A percentile compares a stretch with the other conserved stretches of the same genome.
These are phyloP conservation scores for Lagopus leucura DNA, from an alignment of 2,113 vertebrate species.

Conservation along the genomic window DNA sequence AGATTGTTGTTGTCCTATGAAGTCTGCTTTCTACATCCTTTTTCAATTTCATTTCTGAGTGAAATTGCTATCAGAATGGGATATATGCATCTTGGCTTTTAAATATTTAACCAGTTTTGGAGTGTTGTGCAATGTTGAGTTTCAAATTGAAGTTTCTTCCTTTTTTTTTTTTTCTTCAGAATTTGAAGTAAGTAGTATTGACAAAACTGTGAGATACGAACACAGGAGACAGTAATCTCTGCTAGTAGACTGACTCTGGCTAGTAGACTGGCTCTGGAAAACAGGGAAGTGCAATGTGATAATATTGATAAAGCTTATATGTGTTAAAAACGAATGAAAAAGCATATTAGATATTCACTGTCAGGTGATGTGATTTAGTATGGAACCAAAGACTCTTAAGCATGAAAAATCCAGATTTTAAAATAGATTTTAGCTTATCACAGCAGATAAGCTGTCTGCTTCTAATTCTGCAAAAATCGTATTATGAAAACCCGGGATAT, in stretches of 20 bases:
- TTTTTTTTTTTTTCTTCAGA: neutral
- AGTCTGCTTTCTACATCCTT: neutral
- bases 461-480: neutral
- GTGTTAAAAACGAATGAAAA: neutral
- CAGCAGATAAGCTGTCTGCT: neutral
- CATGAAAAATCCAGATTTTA: neutral
- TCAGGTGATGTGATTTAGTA: neutral
- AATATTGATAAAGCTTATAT: neutral
- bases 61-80: neutral
- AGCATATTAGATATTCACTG: neutral
- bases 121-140: neutral
- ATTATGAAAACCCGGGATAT: neutral
- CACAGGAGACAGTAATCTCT: neutral
- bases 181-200: neutral
- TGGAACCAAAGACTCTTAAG: neutral
- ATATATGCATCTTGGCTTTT: neutral
- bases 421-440: neutral
- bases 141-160: neutral
- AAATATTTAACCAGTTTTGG: neutral
- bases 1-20: neutral
- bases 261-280: neutral
- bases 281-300: neutral
- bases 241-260: neutral
- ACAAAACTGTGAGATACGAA: neutral
- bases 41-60: neutral